These are phyloP conservation scores for Oeneis ivallda DNA, from an alignment of 2,888 invertebrate genomes.

Conservation along the genomic window DNA sequence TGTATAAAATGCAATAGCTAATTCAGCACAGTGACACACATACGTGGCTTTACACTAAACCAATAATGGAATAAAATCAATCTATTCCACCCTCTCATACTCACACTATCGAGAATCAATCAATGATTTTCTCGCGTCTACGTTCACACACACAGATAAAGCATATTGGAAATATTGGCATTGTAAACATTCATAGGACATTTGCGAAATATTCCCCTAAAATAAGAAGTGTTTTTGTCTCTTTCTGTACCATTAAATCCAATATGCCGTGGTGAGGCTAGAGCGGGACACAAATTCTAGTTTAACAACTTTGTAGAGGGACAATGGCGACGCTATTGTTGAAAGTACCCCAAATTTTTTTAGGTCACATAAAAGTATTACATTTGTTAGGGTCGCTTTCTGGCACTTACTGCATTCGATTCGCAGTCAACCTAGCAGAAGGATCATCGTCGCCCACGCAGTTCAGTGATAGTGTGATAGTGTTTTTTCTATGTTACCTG, in stretches of 20 bases:
- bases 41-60: constrained; percentile 80
- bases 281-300: constrained; percentile 60
- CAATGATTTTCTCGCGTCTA: constrained; percentile 62
- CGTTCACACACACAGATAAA: constrained; percentile 52
- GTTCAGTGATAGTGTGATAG: constrained; percentile 53
- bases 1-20: constrained; percentile 60
- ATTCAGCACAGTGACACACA: constrained; percentile 79
- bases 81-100: constrained; percentile 76
- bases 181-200: constrained; percentile 77
- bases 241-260: constrained; percentile 47
- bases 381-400: constrained; percentile 77
- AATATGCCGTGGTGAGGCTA: constrained; percentile 43
- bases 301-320: constrained; percentile 74
- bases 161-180: constrained; percentile 75
- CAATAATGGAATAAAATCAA: constrained; percentile 81
- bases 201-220: constrained; percentile 72
- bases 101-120: constrained; percentile 61
- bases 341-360: constrained; percentile 80
- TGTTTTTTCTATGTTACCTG: constrained; percentile 51
- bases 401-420: constrained; percentile 76
- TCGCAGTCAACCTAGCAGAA: constrained; percentile 70
- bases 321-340: constrained; percentile 79
- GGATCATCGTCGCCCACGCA: constrained; percentile 69
- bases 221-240: constrained; percentile 55
- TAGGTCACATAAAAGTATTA: constrained; percentile 81